phyloP scores from a whole-genome alignment of 2,888 invertebrate species.

The Zhengitettix transpicula region DNA sequence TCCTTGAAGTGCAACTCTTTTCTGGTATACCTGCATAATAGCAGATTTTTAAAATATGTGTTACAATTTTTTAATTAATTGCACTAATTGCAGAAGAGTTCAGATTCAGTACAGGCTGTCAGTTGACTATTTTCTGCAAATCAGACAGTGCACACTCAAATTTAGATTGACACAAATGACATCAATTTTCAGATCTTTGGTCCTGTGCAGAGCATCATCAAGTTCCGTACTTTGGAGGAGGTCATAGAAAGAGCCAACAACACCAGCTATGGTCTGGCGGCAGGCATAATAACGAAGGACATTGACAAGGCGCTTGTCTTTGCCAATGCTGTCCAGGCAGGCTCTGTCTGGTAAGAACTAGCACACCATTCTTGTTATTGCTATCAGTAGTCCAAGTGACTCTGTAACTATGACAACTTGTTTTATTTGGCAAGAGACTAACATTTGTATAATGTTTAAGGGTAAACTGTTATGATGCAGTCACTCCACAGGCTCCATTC shows the following conservation, averaged over 20 bases:
- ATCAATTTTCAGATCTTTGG: constrained; percentile 71
- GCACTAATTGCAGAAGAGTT: background rate
- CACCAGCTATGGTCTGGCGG: constrained; percentile 83
- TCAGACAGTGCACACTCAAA: no score
- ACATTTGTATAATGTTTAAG: no score
- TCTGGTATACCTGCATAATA: no score
- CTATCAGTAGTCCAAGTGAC: no score
- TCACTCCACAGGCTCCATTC: constrained; percentile 63
- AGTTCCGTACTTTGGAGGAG: constrained; percentile 74
- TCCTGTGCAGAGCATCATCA: constrained; percentile 84
- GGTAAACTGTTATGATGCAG: constrained; percentile 59
- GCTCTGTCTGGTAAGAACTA: constrained; percentile 56
- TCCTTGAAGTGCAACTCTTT: no score
- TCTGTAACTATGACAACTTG: no score
- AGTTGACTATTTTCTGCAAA: background rate
- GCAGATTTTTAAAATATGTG: no score
- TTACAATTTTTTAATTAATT: no score
- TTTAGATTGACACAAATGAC: no score
- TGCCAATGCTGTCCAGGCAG: constrained; percentile 60
- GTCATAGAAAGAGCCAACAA: constrained; percentile 77
- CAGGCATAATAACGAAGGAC: constrained; percentile 82
- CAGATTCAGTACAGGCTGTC: background rate
- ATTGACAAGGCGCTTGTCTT: constrained; percentile 59
- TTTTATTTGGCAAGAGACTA: no score
- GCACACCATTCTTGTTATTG: background rate